Base-by-base conservation (phyloP, 2,797 vertebrate genomes). In the Micromesistius poutassou region DNA sequence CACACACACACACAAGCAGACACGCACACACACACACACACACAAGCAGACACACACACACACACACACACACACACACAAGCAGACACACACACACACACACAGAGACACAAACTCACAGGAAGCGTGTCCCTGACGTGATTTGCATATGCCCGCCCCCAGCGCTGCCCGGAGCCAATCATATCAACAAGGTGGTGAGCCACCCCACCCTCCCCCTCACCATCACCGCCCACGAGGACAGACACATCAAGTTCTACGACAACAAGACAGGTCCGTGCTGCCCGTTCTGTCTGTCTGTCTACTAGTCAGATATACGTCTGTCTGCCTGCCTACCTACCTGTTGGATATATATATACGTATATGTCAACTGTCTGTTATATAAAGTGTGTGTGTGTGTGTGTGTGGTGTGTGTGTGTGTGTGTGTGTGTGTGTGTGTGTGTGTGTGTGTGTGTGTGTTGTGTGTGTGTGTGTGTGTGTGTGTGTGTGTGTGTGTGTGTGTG, bases 161-260 rank as follows among this genome's bases (percentile, higher is more conserved):
- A 98, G 97, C 94, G 82, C 88, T 94, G 80, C 95, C 96, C 33
- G 94, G 94, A 76, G 95, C 78, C 79, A 96, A 95, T 78, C 96
- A 99, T 77, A 98, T 99, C 92, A 98, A 98, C 85, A 97, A 96
- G 90, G 96, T 98, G 88, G 98, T 98, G 85, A 98, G 96, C 91
- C 97, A 99, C 89, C 97, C 98, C 75, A 98, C 97, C n/a, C 93
- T 99, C 90, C 97, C 98, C 31, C 94, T 98, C 91, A 99, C 97
- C 82, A 96, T 99, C 93, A 98, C 96, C 50, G 98, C 97, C 76
- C 97, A 98, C 83, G 97, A 99, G 93, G 97, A 99, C 90, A 87
- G 96, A 85, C 96, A 98, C 90, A 99, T 99, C 93, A 98, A 98
- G 80, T 99, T 99, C 96, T 99, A 96, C 89, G 98, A 99, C 84